Base-by-base conservation (phyloP, 2,113 vertebrate species). In the Odocoileus virginianus region DNA sequence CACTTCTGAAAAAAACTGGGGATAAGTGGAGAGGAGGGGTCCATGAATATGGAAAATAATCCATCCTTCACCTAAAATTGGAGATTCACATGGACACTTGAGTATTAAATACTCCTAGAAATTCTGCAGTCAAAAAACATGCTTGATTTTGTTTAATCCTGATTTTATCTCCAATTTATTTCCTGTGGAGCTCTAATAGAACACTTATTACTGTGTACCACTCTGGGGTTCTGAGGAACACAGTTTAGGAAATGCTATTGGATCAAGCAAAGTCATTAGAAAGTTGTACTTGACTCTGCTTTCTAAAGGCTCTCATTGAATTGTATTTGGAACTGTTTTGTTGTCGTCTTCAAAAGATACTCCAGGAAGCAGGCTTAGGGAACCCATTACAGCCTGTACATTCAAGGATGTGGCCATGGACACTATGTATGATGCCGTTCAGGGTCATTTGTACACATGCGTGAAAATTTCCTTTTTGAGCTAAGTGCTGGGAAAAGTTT, bases 331-430 rank as follows among this genome's bases (percentile, higher is more conserved):
- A 43, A 15, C 36, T 54, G 40, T 76, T 95, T 21, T 85, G 60
- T n/a, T 47, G 19, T n/a, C 15, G 94, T 81, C 81, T 93, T 76
- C 54, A 78, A 82, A 95, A 79, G 30, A 36, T 58, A 33, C 43
- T 60, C 27, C 54, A 60, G 91, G 54, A 83, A 97, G 83, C 25
- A 92, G 27, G 40, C 45, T 87, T 87, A 71, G 55, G 74, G 92
- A 84, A 78, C 13, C 33, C 27, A 19, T 30, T 85, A 43, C 2
- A 85, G 17, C 21, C 21, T 57, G 60, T 25, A 2, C 5, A 55
- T 50, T 87, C 5, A 6, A 17, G 61, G 16, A n/a, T 27, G 16
- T 60, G 47, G 36, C 61, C 52, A 81, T 40, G 43, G 25, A 54
- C 25, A 28, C 25, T 28, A 3, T 6, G 13, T 4, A 5, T 54